phyloP scores from a whole-genome alignment of 2,797 vertebrate genomes.

The Oceanodroma leucorhoa region DNA sequence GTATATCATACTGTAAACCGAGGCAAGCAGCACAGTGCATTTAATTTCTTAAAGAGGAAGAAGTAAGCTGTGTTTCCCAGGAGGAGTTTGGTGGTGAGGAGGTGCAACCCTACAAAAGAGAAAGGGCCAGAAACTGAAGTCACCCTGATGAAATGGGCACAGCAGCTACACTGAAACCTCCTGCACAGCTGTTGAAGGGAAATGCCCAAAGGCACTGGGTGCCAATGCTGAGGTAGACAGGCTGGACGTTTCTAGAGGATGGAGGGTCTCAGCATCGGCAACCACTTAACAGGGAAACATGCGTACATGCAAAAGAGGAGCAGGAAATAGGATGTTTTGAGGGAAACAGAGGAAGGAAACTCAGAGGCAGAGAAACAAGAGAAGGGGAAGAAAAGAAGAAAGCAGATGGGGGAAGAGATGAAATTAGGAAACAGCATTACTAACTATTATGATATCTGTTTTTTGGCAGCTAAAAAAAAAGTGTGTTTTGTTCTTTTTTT shows the following conservation, averaged over 20 bases:
- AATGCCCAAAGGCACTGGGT: not conserved
- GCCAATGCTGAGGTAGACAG: not conserved
- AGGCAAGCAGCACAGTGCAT: not conserved
- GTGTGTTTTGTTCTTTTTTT: not conserved
- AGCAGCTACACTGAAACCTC: not conserved
- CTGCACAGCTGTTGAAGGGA: not conserved
- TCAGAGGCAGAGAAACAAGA: not conserved
- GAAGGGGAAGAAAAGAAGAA: not conserved
- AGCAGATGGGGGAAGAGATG: not conserved
- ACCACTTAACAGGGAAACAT: not conserved
- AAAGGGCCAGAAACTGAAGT: not conserved
- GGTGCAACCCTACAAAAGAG: not conserved
- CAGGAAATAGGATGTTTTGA: slow-evolving; percentile 45
- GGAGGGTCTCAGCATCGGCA: not conserved
- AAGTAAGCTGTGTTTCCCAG: not conserved
- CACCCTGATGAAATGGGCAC: not conserved
- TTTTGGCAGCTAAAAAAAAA: not conserved
- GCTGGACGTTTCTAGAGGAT: not conserved
- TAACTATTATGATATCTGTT: not conserved
- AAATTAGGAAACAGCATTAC: not conserved
- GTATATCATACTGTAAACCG: not conserved
- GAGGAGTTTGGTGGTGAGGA: not conserved
- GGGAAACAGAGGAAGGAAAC: slow-evolving; percentile 24
- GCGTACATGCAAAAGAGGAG: not conserved
- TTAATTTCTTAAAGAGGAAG: not conserved